A percentile compares a stretch with the other conserved stretches of the same genome.
phyloP scores from a whole-genome alignment of 2,113 vertebrate genomes.

The Callipepla squamata region DNA sequence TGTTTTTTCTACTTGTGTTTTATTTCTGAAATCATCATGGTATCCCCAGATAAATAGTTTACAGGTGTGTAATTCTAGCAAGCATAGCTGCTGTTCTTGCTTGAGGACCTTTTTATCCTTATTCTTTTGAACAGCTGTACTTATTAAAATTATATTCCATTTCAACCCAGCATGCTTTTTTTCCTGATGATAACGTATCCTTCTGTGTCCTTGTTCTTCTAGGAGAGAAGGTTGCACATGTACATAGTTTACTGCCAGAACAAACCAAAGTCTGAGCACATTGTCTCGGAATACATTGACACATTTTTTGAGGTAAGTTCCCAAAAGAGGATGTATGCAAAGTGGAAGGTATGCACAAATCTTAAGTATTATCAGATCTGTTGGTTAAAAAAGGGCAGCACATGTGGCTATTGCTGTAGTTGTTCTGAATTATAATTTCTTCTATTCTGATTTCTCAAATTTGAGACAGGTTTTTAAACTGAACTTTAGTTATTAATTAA shows the following conservation, averaged over 20 bases:
- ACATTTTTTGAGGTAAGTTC: slow-evolving; percentile 94
- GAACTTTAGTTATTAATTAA: neutral
- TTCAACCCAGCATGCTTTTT: neutral
- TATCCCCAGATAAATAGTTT: neutral
- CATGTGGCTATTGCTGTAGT: rapidly evolving
- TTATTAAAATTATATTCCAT: neutral
- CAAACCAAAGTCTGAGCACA: slow-evolving; percentile 98
- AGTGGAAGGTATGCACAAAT: neutral
- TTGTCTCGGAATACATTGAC: slow-evolving; percentile 97
- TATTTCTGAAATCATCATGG: neutral
- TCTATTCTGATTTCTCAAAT: neutral
- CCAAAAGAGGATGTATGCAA: neutral
- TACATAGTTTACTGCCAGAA: slow-evolving; percentile 99
- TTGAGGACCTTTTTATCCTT: neutral
- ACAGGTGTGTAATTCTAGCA: neutral
- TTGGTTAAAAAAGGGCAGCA: neutral
- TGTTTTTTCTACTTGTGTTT: neutral
- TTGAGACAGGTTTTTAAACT: neutral
- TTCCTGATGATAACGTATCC: neutral
- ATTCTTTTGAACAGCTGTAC: neutral
- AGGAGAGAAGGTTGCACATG: slow-evolving; percentile 98
- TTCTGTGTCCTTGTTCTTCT: slow-evolving; percentile 41
- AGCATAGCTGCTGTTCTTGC: neutral
- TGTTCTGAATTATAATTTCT: neutral
- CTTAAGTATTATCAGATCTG: neutral